phyloP scores from a whole-genome alignment of 1,140 invertebrate species.

The Varroa destructor region DNA sequence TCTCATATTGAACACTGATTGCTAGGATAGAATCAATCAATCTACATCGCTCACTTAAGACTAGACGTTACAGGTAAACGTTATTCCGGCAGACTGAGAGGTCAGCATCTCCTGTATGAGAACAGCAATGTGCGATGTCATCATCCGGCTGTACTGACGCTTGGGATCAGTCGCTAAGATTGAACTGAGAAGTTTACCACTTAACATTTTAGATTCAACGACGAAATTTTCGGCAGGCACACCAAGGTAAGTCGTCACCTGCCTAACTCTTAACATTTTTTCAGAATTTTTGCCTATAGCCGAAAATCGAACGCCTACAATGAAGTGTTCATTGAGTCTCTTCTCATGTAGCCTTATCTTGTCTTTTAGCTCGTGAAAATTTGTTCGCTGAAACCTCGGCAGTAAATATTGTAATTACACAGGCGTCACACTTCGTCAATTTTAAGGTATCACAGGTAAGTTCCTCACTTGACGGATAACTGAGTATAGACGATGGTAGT shows the following conservation, averaged over 20 bases:
- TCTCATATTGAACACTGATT: too few relatives aligned
- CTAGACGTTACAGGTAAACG: constrained; percentile 60
- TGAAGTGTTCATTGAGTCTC: constrained; percentile 30
- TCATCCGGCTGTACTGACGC: constrained; percentile 51
- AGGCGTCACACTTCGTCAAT: constrained; percentile 36
- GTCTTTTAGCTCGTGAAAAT: constrained; percentile 35
- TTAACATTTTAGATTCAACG: constrained; percentile 46
- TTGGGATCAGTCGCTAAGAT: constrained; percentile 58
- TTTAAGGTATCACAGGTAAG: neutral
- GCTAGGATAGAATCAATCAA: too few relatives aligned
- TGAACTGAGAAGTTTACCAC: constrained; percentile 65
- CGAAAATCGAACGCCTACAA: constrained; percentile 49
- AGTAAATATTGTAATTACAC: constrained; percentile 25
- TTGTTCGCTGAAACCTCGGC: constrained; percentile 33
- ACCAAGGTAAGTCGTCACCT: constrained; percentile 60
- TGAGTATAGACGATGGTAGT: neutral
- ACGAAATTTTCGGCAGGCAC: constrained; percentile 41
- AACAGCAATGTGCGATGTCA: constrained; percentile 55
- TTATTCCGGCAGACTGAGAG: constrained; percentile 55
- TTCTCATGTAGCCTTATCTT: constrained; percentile 37
- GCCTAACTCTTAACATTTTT: constrained; percentile 60
- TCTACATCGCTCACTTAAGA: constrained; percentile 39
- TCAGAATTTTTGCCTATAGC: constrained; percentile 58
- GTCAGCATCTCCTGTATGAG: constrained; percentile 63
- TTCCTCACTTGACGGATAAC: constrained; percentile 31